Evolutionary conservation across 2,797 vertebrate species (phyloP).

Genomic region (Channallabes apus): DNA sequence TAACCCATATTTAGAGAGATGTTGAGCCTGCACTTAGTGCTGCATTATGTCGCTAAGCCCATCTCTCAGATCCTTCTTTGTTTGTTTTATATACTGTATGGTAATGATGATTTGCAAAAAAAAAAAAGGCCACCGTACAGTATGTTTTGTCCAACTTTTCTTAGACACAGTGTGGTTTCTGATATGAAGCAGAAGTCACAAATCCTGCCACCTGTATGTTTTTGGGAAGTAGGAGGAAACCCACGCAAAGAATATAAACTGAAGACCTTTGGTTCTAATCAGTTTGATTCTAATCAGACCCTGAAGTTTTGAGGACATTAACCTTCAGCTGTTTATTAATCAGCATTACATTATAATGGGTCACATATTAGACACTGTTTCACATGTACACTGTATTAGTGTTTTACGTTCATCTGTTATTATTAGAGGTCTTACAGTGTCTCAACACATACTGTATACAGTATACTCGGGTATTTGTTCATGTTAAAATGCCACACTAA

Average conservation of each 20-base stretch:
- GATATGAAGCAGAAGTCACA: not conserved
- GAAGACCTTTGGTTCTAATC: not conserved
- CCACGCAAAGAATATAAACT: not conserved
- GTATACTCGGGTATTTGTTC: not conserved
- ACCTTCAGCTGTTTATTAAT: not conserved
- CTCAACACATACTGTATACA: not conserved
- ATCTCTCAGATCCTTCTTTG: conserved; percentile 17
- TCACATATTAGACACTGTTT: not conserved
- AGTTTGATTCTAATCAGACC: not conserved
- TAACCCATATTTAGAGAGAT: conserved; percentile 65
- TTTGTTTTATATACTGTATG: conserved; percentile 20
- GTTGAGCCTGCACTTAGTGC: conserved; percentile 58
- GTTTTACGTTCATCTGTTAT: not conserved
- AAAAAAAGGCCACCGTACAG: not conserved
- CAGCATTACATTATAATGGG: not conserved
- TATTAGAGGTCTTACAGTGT: not conserved
- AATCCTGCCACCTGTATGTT: not conserved
- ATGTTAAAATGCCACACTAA: not conserved
- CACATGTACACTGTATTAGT: not conserved
- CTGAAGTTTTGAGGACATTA: not conserved
- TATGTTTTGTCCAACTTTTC: conserved; percentile 9
- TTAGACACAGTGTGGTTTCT: conserved; percentile 2
- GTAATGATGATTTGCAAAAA: conserved; percentile 4
- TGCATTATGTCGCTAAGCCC: conserved; percentile 45
- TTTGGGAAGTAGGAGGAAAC: not conserved